Conservation (phyloP, 2,797 vertebrate genomes). For the Phataginus tricuspis region DNA sequence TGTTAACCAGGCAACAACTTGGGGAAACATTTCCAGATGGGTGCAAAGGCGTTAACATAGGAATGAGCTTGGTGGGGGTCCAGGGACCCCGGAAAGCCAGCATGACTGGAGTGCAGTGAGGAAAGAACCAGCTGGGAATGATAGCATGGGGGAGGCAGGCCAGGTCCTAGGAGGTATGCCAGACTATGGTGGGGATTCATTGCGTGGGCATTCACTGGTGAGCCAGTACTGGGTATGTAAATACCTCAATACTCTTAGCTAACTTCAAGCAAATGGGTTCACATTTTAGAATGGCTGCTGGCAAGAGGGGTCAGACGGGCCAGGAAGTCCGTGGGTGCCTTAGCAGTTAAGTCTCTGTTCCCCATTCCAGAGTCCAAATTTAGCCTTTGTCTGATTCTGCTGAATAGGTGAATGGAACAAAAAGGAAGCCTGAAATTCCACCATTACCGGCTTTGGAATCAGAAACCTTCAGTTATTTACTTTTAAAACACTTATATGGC, state of each 20-base stretch:
- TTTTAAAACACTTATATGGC: slow-evolving; percentile 33
- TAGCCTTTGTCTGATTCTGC: not conserved
- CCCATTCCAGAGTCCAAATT: not conserved
- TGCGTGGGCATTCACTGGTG: not conserved
- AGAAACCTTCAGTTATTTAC: slow-evolving; percentile 14
- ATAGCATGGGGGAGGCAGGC: not conserved
- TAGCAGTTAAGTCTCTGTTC: not conserved
- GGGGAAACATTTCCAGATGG: not conserved
- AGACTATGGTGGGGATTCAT: not conserved
- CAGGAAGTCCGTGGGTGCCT: not conserved
- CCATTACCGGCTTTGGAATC: not conserved
- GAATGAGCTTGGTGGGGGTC: not conserved
- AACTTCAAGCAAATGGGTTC: not conserved
- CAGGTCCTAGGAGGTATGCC: not conserved
- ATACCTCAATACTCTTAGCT: not conserved
- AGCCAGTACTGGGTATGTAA: no score
- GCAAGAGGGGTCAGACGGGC: not conserved
- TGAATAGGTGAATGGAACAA: not conserved
- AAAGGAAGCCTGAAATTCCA: slow-evolving; percentile 43
- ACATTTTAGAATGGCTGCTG: not conserved
- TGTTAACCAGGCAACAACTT: not conserved
- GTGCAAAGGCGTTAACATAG: not conserved
- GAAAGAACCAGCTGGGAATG: not conserved
- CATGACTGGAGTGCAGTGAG: not conserved
- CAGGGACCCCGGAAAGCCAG: not conserved